A percentile compares a stretch with the other conserved stretches of the same genome.
These are phyloP conservation scores for Macroramphosus scolopax DNA, from an alignment of 2,797 vertebrate genomes.

Conservation along the genomic window DNA sequence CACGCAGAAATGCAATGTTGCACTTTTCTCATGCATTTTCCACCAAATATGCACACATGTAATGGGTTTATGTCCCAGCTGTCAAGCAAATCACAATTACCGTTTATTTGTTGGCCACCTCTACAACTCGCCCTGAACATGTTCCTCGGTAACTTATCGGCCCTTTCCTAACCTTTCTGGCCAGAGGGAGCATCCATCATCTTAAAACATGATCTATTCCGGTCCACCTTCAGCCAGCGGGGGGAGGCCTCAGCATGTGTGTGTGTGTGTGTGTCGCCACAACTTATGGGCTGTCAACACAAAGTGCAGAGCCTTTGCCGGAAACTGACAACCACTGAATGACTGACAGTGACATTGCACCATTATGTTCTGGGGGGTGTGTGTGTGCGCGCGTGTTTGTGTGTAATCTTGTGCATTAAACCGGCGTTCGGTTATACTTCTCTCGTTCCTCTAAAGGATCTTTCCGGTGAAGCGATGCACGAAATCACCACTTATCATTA, in stretches of 20 bases:
- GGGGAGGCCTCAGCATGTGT: constrained; percentile 28
- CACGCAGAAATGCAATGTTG: constrained; percentile 11
- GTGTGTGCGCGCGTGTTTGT: constrained; percentile 33
- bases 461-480: constrained; percentile 26
- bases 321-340: constrained; percentile 70
- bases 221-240: constrained; percentile 61
- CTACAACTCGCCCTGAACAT: constrained; percentile 39
- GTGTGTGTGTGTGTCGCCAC: constrained; percentile 40
- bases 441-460: constrained; percentile 34
- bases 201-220: constrained; percentile 76
- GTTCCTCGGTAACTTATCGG: constrained; percentile 68
- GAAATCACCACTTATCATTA: constrained; percentile 83
- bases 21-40: constrained; percentile 27
- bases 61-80: constrained; percentile 48
- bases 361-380: constrained; percentile 47
- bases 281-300: constrained; percentile 80
- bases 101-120: constrained; percentile 59
- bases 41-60: constrained; percentile 23
- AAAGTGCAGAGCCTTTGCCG: constrained; percentile 76
- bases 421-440: constrained; percentile 40
- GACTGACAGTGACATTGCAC: constrained; percentile 76
- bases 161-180: constrained; percentile 73
- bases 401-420: constrained; percentile 48
- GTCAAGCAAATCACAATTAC: constrained; percentile 66
- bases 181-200: constrained; percentile 73